Evolutionary conservation across 1,140 invertebrate genomes (phyloP).

Genomic region (Asbolus verrucosus): DNA sequence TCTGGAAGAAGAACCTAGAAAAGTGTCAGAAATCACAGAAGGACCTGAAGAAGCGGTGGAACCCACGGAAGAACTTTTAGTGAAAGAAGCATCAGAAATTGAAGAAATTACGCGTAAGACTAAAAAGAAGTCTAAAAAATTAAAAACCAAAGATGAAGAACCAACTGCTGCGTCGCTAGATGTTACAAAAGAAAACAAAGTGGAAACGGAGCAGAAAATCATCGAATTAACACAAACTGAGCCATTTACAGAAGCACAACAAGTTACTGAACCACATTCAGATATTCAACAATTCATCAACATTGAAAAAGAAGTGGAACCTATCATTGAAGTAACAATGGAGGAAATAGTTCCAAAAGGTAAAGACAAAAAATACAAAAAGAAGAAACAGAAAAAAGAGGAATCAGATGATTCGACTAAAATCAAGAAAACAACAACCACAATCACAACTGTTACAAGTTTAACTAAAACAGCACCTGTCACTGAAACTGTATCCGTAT

Average conservation of each 20-base stretch:
- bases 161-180: neutral
- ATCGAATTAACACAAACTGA: no score
- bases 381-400: conserved; percentile 42
- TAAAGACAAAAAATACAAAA: conserved; percentile 46
- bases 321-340: conserved; percentile 9
- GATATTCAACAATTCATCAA: no score
- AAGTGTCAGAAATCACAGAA: neutral
- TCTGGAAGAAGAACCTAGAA: neutral
- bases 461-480: conserved; percentile 20
- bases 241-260: no score
- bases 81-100: no score
- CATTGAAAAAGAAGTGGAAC: neutral
- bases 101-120: conserved; percentile 4
- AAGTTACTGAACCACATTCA: no score
- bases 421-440: conserved; percentile 35
- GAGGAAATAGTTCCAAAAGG: conserved; percentile 22
- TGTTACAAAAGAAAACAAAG: neutral
- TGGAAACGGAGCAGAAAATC: no score
- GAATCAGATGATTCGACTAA: neutral
- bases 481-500: conserved; percentile 33
- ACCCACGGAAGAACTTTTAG: no score
- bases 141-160: conserved; percentile 26
- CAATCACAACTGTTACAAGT: conserved; percentile 46
- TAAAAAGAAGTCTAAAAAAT: conserved; percentile 43
- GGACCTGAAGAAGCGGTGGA: neutral